Evolutionary conservation across 2,888 invertebrate species (phyloP).

Genomic region (Cremastinae sp.): DNA sequence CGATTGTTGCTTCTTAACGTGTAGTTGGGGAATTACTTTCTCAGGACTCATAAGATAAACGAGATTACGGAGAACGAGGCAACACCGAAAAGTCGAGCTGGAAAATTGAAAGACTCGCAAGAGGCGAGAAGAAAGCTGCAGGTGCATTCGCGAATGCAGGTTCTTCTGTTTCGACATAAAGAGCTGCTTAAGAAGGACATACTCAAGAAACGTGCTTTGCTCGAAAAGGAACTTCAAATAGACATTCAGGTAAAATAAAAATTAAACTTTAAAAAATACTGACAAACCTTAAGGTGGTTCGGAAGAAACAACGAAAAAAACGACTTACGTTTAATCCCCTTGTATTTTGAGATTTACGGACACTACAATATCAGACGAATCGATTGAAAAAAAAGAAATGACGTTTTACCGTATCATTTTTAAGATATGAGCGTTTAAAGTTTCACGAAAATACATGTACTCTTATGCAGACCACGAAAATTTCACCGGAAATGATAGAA

Average conservation of each 20-base stretch:
- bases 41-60: constrained; percentile 70
- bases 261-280: constrained; percentile 9
- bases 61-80: constrained; percentile 73
- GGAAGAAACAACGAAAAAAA: too few species aligned
- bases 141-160: constrained; percentile 84
- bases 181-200: constrained; percentile 96
- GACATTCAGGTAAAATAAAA: constrained; percentile 88
- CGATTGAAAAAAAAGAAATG: too few species aligned
- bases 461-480: too few species aligned
- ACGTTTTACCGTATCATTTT: too few species aligned
- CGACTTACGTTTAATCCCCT: too few species aligned
- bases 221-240: constrained; percentile 93
- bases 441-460: too few species aligned
- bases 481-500: too few species aligned
- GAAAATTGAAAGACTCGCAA: constrained; percentile 78
- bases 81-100: constrained; percentile 75
- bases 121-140: constrained; percentile 82
- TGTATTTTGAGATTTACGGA: too few species aligned
- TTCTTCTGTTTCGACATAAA: constrained; percentile 92
- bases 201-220: constrained; percentile 91
- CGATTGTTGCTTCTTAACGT: constrained; percentile 39
- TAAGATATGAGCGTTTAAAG: too few species aligned
- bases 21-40: constrained; percentile 46
- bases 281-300: too few species aligned
- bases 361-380: too few species aligned